Evolutionary conservation across 1,140 invertebrate species (phyloP), one percentile per base, ranked within the genome.

Genomic region (Drosophila lowei): DNA sequence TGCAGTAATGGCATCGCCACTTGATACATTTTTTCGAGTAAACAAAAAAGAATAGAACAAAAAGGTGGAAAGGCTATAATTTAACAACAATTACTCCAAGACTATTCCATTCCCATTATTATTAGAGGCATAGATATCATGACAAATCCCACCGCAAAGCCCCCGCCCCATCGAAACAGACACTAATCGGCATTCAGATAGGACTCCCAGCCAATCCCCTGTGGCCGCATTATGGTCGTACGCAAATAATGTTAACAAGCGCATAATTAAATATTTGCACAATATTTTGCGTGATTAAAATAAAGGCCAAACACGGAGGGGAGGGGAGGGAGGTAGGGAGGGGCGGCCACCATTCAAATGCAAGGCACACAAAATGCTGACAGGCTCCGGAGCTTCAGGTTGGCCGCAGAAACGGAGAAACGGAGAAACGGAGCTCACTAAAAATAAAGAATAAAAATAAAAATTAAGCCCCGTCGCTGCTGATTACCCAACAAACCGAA

Each of bases 171-270:
- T 7, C 7, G 54, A 18, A 28, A 21, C 18, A 16, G 16, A 41
- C 56, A 41, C 52, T 84, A 74, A 71, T 84, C 65, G 61, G 72
- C 73, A 78, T 77, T 56, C 65, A 56, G 49, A 55, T 43, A 65
- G 13, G 41, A 18, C 18, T 13, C 21, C 41, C 18, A 5, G 0
- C 23, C 2, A 3, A 23, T 5, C 23, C 23, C 23, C 23, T 0
- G 53, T 44, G 63, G 58, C 58, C 62, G 25, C 72, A 74, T 77
- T 80, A 80, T 77, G 72, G 61, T 50, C 49, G 41, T 53, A 57
- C 70, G 43, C 73, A 86, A 85, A 85, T 77, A 86, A 74, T 85
- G 81, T 86, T 85, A 86, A 85, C 81, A 86, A 81, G 81, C 77
- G 30, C 81, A 77, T 72, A 85, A 85, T 88, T 81, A 85, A 86